phyloP scores from a whole-genome alignment of 2,888 invertebrate species.

The Eupithecia centaureata region DNA sequence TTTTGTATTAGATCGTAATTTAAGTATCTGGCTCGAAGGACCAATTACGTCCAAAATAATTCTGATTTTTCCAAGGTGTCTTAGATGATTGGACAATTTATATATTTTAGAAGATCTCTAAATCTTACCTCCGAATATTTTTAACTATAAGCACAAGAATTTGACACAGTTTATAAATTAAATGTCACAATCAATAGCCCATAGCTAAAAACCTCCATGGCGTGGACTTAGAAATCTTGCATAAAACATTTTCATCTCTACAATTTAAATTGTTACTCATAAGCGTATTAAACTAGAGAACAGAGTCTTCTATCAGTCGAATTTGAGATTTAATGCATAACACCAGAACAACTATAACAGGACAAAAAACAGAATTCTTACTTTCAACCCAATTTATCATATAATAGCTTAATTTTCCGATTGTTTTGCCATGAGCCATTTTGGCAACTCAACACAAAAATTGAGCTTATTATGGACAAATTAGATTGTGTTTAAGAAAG shows the following conservation, averaged over 20 bases:
- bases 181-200: not conserved
- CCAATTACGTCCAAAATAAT: not conserved
- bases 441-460: not conserved
- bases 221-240: not conserved
- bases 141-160: not conserved
- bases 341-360: conserved; percentile 14
- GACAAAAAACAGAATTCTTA: not conserved
- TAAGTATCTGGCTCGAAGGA: not conserved
- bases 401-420: not conserved
- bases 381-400: not conserved
- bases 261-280: conserved; percentile 12
- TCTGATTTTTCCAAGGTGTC: not conserved
- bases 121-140: not conserved
- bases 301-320: conserved; percentile 38
- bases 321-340: conserved; percentile 37
- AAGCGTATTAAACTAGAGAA: conserved; percentile 47
- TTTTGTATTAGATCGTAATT: not conserved
- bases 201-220: not conserved
- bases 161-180: not conserved
- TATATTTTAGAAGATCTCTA: not conserved
- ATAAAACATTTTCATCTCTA: not conserved
- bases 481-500: no score
- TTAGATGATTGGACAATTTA: not conserved
- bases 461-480: not conserved
- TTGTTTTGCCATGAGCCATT: not conserved